phyloP scores from a whole-genome alignment of 2,888 invertebrate genomes.

The Cynaeus angustus region DNA sequence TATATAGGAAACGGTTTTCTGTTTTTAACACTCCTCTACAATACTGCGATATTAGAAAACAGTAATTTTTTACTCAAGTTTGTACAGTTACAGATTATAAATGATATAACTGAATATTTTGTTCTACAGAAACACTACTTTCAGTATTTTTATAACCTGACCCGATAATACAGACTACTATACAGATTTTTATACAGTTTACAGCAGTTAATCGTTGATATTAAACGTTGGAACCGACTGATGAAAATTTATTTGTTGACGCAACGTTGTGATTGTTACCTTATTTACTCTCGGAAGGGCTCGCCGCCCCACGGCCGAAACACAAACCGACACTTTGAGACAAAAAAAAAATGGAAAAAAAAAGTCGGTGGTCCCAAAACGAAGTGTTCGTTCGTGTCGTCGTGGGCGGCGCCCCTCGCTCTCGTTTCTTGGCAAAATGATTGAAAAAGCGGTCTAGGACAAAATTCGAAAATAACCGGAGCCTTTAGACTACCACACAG shows the following conservation, averaged over 20 bases:
- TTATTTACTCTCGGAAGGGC: slow-evolving; percentile 27
- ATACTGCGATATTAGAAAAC: slow-evolving; percentile 69
- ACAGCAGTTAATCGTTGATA: slow-evolving; percentile 53
- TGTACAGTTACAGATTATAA: slow-evolving; percentile 71
- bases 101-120: slow-evolving; percentile 59
- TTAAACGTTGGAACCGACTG: slow-evolving; percentile 66
- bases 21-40: slow-evolving; percentile 59
- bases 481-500: slow-evolving; percentile 52
- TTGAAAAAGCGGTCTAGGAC: slow-evolving; percentile 64
- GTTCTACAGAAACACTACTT: slow-evolving; percentile 59
- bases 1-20: slow-evolving; percentile 68
- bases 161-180: slow-evolving; percentile 49
- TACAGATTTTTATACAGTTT: slow-evolving; percentile 56
- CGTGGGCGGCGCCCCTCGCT: neutral
- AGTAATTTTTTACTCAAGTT: slow-evolving; percentile 68
- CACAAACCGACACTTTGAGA: too few relatives aligned
- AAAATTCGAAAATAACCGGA: slow-evolving; percentile 53
- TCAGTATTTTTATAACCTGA: slow-evolving; percentile 63
- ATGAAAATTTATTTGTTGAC: slow-evolving; percentile 56
- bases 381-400: too few relatives aligned
- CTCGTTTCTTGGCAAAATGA: slow-evolving; percentile 64
- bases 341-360: too few relatives aligned
- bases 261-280: slow-evolving; percentile 44
- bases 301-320: slow-evolving; percentile 4
- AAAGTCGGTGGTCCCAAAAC: too few relatives aligned